A percentile compares a stretch with the other conserved stretches of the same genome.
phyloP scores from a whole-genome alignment of 2,888 invertebrate species.

The Calephelis perditalis region DNA sequence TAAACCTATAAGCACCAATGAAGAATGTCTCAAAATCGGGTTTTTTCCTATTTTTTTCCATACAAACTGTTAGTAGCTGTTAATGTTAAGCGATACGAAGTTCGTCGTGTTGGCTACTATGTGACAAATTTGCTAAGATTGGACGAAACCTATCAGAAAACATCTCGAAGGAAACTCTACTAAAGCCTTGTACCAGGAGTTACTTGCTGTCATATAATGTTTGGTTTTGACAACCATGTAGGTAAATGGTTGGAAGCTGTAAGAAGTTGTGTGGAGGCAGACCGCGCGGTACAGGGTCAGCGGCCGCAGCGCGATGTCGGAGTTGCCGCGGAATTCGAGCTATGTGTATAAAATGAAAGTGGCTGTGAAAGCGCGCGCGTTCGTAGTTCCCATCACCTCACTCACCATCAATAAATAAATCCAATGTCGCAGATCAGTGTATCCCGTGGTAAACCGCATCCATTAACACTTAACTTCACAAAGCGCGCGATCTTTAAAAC shows the following conservation, averaged over 20 bases:
- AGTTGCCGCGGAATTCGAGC: conserved; percentile 73
- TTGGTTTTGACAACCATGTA: conserved; percentile 10
- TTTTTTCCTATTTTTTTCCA: no score
- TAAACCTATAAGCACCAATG: no score
- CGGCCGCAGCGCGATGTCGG: conserved; percentile 68
- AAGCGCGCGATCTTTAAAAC: conserved; percentile 51
- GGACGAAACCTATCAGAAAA: no score
- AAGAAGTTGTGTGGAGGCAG: conserved; percentile 56
- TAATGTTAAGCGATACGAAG: no score
- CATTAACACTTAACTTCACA: conserved; percentile 73
- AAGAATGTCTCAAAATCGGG: no score
- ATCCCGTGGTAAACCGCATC: conserved; percentile 64
- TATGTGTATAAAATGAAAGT: conserved; percentile 78
- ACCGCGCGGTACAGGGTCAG: conserved; percentile 77
- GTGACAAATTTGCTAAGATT: no score
- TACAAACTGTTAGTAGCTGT: no score
- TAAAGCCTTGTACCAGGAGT: conserved; percentile 8
- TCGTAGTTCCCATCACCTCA: conserved; percentile 50
- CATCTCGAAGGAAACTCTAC: not conserved
- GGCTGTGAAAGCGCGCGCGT: conserved; percentile 77
- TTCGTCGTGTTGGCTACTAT: no score
- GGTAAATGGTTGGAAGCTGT: conserved; percentile 23
- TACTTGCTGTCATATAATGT: conserved; percentile 15
- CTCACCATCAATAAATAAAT: conserved; percentile 75
- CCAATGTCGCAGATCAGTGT: conserved; percentile 52